Percentiles rank a stretch among this genome's conserved stretches.
Conservation (phyloP, 2,888 invertebrate genomes). For the Steromphala cineraria region DNA sequence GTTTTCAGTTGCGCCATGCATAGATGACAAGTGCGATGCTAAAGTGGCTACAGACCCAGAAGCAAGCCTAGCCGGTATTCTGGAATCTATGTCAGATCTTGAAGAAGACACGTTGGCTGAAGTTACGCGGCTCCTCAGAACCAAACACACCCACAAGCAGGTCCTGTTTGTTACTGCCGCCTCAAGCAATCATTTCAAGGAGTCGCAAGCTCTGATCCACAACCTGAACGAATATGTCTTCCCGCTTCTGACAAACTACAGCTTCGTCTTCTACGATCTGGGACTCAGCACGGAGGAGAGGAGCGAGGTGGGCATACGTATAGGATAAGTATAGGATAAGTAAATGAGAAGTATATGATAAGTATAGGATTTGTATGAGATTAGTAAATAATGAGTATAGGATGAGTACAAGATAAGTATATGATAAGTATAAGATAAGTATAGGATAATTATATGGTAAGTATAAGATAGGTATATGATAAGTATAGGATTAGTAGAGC, state of each 20-base stretch:
- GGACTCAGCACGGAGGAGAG: neutral
- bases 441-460: no score
- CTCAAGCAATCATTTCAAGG: slow-evolving; percentile 5
- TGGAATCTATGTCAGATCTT: neutral
- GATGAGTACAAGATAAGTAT: no score
- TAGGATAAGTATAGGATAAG: no score
- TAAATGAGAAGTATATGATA: no score
- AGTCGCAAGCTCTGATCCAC: slow-evolving; percentile 16
- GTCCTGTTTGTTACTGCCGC: slow-evolving; percentile 19
- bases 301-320: neutral
- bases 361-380: no score
- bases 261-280: slow-evolving; percentile 13
- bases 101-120: neutral
- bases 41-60: neutral
- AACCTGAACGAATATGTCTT: slow-evolving; percentile 14
- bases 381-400: no score
- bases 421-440: no score
- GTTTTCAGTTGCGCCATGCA: neutral
- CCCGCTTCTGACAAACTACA: neutral
- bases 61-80: neutral
- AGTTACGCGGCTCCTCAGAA: neutral
- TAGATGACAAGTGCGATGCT: neutral
- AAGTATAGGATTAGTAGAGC: no score
- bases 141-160: neutral
- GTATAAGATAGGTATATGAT: no score